Conservation (phyloP, 2,888 invertebrate species). For the Magallana nippona region DNA sequence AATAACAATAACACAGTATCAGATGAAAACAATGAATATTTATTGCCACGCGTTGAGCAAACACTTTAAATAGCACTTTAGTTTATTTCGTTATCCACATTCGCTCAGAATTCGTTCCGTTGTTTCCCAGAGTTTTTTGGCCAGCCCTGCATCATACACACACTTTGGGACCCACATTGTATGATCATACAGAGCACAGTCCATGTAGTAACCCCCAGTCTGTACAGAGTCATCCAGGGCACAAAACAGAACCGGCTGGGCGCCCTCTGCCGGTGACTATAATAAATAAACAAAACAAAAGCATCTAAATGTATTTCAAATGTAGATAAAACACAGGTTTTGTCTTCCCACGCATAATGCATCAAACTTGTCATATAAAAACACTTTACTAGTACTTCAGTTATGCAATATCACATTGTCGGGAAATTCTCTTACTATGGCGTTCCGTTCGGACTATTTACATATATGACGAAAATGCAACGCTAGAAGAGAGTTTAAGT, state of each 20-base stretch:
- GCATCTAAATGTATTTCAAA: not conserved
- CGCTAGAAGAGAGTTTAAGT: too few species aligned
- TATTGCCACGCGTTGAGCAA: too few species aligned
- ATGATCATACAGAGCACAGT: constrained; percentile 56
- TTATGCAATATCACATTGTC: too few species aligned
- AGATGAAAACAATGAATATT: not conserved
- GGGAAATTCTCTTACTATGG: too few species aligned
- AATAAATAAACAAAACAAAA: not conserved
- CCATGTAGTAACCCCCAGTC: constrained; percentile 72
- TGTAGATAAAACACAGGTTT: not conserved
- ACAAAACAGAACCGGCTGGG: constrained; percentile 76
- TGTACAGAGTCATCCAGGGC: constrained; percentile 66
- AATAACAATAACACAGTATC: not conserved
- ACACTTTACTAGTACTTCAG: too few species aligned
- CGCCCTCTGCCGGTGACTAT: constrained; percentile 73
- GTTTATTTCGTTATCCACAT: not conserved
- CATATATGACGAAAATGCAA: too few species aligned
- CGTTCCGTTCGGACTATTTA: too few species aligned
- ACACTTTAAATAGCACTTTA: not conserved
- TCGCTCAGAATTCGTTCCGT: constrained; percentile 56
- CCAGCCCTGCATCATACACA: constrained; percentile 63
- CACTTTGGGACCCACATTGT: constrained; percentile 49
- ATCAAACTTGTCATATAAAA: too few species aligned
- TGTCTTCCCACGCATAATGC: too few species aligned
- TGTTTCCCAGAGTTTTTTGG: constrained; percentile 71